Conservation (phyloP, 2,113 vertebrate genomes). For the Mormyrus lacerda region DNA sequence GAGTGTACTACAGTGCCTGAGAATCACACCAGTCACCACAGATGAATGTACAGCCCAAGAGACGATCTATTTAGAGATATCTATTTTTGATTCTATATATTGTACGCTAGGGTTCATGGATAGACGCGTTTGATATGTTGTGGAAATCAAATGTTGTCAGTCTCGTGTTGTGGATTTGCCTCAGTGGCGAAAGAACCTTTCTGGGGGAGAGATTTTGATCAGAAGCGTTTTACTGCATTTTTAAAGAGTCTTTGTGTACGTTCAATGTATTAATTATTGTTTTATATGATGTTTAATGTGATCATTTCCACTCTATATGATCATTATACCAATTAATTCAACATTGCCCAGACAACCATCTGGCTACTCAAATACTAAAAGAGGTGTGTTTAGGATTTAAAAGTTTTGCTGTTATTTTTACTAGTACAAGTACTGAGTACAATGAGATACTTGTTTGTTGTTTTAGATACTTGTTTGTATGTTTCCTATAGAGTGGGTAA, state of each 20-base stretch:
- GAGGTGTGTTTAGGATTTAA: not conserved
- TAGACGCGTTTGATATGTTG: constrained; percentile 10
- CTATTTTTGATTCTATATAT: constrained; percentile 53
- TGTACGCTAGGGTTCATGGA: constrained; percentile 12
- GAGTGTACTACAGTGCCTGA: constrained; percentile 83
- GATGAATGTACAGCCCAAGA: constrained; percentile 44
- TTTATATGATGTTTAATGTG: constrained; percentile 31
- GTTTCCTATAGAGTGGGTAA: not conserved
- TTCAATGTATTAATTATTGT: constrained; percentile 41
- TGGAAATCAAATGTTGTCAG: not conserved
- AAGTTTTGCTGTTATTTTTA: not conserved
- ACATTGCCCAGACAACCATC: not conserved
- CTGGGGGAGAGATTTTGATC: not conserved
- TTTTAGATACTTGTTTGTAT: not conserved
- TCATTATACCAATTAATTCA: not conserved
- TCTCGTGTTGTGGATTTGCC: not conserved
- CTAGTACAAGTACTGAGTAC: not conserved
- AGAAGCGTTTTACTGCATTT: constrained; percentile 15
- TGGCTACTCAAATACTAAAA: not conserved
- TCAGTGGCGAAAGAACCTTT: not conserved
- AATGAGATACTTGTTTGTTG: not conserved
- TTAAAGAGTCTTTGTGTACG: constrained; percentile 38
- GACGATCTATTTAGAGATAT: constrained; percentile 42
- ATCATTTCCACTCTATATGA: constrained; percentile 24
- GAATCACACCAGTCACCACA: constrained; percentile 22